These are phyloP conservation scores for Neocrepidodera transversa DNA, from an alignment of 2,888 invertebrate species.

Conservation along the genomic window DNA sequence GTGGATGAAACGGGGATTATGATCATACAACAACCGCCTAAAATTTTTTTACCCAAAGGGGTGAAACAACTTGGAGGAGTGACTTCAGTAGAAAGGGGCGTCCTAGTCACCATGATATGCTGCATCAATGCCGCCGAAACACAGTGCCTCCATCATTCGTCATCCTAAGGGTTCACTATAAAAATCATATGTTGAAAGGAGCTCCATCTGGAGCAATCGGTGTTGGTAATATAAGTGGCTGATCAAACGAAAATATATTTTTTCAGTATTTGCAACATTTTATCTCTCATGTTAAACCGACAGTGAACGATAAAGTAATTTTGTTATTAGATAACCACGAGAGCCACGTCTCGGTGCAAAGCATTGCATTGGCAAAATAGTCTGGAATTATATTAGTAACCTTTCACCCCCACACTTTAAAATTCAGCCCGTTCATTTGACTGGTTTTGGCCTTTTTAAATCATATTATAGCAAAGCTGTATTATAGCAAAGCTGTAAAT, in stretches of 20 bases:
- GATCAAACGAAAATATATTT: not conserved
- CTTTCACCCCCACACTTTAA: not conserved
- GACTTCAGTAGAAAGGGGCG: constrained; percentile 15
- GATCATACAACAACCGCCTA: not conserved
- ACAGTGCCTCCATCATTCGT: not conserved
- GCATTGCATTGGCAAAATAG: not conserved
- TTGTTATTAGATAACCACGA: constrained; percentile 11
- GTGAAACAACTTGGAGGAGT: not conserved
- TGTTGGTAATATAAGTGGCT: not conserved
- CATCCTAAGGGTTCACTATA: too few species aligned
- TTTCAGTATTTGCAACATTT: not conserved
- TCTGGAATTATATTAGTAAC: not conserved
- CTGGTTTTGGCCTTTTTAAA: constrained; percentile 4
- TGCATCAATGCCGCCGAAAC: constrained; percentile 1
- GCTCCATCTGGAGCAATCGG: too few species aligned
- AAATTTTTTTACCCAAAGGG: not conserved
- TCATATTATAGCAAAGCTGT: not conserved
- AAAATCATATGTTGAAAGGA: too few species aligned
- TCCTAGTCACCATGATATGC: constrained; percentile 6
- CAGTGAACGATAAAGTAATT: not conserved
- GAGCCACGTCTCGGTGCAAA: not conserved
- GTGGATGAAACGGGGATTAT: not conserved
- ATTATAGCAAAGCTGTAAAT: not conserved
- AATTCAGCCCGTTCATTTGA: not conserved
- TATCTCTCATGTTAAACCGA: not conserved